Evolutionary conservation across 64 coral and sea anemone species (phyloP).

Genomic region (Montipora capricornis): DNA sequence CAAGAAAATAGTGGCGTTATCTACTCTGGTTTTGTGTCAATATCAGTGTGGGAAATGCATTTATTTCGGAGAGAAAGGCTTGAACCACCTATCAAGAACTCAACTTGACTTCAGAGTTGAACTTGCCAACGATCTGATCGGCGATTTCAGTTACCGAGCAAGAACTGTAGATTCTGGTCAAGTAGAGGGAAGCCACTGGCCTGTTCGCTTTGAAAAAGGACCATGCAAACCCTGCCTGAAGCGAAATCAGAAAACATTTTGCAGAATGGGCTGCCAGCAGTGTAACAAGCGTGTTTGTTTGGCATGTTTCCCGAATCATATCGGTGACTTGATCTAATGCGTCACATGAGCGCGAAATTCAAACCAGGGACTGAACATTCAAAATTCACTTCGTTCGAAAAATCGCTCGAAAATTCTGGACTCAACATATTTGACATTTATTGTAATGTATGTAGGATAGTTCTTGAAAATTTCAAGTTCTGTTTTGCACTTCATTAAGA

Average conservation of each 20-base stretch:
- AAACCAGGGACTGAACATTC: neutral
- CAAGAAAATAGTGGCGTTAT: constrained; percentile 56
- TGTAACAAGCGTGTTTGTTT: constrained; percentile 16
- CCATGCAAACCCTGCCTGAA: neutral
- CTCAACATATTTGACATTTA: constrained; percentile 1
- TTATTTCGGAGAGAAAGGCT: constrained; percentile 37
- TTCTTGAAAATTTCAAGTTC: neutral
- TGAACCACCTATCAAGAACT: neutral
- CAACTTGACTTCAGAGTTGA: constrained; percentile 43
- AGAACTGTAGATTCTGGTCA: neutral
- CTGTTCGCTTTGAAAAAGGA: constrained; percentile 3
- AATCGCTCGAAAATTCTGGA: neutral
- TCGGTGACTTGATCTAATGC: neutral
- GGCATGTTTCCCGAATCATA: constrained; percentile 4
- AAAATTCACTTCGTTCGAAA: neutral
- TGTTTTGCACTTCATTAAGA: neutral
- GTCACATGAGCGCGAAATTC: constrained; percentile 1
- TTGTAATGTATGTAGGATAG: neutral
- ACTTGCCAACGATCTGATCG: constrained; percentile 6
- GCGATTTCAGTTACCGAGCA: constrained; percentile 16
- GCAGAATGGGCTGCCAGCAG: neutral
- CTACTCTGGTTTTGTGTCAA: constrained; percentile 57
- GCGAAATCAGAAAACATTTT: constrained; percentile 5
- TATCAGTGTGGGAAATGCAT: constrained; percentile 48
- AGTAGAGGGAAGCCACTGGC: constrained; percentile 7